Conservation (phyloP, 2,113 vertebrate species). For the Deroptyus accipitrinus region DNA sequence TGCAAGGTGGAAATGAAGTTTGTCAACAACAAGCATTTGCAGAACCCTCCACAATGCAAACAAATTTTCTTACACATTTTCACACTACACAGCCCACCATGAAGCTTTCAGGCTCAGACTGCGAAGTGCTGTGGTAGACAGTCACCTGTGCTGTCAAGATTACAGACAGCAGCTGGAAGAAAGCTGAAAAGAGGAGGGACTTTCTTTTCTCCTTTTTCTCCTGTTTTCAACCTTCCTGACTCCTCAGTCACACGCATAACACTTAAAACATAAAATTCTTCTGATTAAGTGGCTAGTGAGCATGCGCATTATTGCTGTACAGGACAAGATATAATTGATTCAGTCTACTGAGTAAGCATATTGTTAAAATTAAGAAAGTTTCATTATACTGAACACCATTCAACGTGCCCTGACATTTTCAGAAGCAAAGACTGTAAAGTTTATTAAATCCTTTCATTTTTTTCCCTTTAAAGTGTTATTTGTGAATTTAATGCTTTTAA, state of each 20-base stretch:
- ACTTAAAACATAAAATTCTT: not conserved
- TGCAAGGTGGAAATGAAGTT: not conserved
- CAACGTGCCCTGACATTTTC: not conserved
- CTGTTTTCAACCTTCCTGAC: not conserved
- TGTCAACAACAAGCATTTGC: not conserved
- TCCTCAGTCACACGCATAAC: not conserved
- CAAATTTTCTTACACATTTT: not conserved
- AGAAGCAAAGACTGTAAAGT: not conserved
- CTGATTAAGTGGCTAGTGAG: not conserved
- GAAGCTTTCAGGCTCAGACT: not conserved
- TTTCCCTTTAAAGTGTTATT: not conserved
- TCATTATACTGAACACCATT: not conserved
- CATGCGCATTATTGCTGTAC: not conserved
- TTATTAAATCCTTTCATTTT: not conserved
- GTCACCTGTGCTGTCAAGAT: not conserved
- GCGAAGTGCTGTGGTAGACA: not conserved
- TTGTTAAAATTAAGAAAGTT: not conserved
- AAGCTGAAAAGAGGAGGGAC: not conserved
- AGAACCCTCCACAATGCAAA: not conserved
- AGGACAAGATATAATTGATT: not conserved
- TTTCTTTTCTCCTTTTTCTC: not conserved
- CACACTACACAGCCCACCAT: not conserved
- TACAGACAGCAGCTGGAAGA: not conserved
- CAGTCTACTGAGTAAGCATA: not conserved
- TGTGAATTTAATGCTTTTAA: not conserved